Conservation (phyloP, 1,140 invertebrate genomes). For the Temnothorax nylanderi region DNA sequence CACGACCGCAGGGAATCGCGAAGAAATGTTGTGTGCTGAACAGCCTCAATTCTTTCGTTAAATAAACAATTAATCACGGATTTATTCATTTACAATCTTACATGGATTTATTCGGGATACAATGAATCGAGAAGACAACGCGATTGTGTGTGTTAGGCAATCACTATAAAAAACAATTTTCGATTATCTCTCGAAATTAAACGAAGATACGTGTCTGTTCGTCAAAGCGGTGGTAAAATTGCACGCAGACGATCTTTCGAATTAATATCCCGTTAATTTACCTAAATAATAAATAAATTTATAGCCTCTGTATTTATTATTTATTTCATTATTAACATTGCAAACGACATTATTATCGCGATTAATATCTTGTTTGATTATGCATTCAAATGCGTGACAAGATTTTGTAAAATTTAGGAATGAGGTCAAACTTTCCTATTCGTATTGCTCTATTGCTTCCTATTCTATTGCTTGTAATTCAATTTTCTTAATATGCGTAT, state of each 20-base stretch:
- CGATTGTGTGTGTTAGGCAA: background rate
- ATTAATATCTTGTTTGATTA: background rate
- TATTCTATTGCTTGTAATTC: background rate
- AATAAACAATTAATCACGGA: background rate
- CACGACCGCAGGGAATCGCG: conserved; percentile 25
- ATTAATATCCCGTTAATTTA: conserved; percentile 5
- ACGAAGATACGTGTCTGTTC: background rate
- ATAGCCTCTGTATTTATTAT: background rate
- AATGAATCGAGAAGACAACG: background rate
- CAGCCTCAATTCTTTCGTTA: background rate
- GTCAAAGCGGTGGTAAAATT: conserved; percentile 3
- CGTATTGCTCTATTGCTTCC: background rate
- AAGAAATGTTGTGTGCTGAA: conserved; percentile 20
- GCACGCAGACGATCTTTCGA: background rate
- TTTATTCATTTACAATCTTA: background rate
- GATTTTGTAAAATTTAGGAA: background rate
- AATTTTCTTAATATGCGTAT: background rate
- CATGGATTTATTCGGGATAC: background rate
- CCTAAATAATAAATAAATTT: background rate
- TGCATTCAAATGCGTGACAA: background rate
- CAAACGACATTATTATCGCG: background rate
- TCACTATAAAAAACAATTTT: background rate
- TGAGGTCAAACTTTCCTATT: background rate
- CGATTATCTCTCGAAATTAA: background rate
- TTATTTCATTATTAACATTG: background rate